Evolutionary conservation across 2,888 invertebrate species (phyloP).

Genomic region (Sisyra nigra): DNA sequence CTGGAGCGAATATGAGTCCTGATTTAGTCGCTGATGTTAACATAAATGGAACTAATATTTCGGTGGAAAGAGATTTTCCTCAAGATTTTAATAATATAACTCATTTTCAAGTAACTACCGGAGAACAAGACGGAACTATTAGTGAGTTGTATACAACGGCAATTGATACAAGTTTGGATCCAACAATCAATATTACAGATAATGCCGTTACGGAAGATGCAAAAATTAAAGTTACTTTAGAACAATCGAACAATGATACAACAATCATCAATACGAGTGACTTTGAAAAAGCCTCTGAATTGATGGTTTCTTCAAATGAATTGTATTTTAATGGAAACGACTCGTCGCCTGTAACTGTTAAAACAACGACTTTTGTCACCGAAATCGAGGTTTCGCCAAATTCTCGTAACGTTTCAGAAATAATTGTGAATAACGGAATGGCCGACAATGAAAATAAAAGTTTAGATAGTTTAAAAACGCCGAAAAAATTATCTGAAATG

Average conservation of each 20-base stretch:
- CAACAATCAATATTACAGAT: neutral
- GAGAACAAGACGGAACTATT: slow-evolving; percentile 30
- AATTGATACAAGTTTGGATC: slow-evolving; percentile 31
- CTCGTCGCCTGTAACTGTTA: slow-evolving; percentile 13
- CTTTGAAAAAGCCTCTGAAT: slow-evolving; percentile 3
- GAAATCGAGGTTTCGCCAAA: slow-evolving; percentile 54
- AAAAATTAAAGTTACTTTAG: slow-evolving; percentile 4
- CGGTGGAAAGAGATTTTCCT: slow-evolving; percentile 5
- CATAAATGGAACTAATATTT: neutral
- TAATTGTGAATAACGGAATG: slow-evolving; percentile 23
- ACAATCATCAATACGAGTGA: neutral
- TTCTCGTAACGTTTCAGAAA: slow-evolving; percentile 24
- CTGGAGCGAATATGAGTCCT: slow-evolving; percentile 17
- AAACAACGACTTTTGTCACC: slow-evolving; percentile 35
- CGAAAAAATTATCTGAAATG: slow-evolving; percentile 33
- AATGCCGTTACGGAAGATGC: slow-evolving; percentile 2
- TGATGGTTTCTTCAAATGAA: slow-evolving; percentile 4
- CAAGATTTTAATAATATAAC: slow-evolving; percentile 10
- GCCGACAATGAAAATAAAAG: slow-evolving; percentile 11
- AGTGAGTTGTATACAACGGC: slow-evolving; percentile 28
- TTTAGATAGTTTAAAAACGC: slow-evolving; percentile 19
- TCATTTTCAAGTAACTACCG: slow-evolving; percentile 21
- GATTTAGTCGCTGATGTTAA: neutral
- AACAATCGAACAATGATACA: neutral
- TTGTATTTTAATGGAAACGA: neutral